phyloP scores from a whole-genome alignment of 1,140 invertebrate genomes.

The Drosophila sechellia region DNA sequence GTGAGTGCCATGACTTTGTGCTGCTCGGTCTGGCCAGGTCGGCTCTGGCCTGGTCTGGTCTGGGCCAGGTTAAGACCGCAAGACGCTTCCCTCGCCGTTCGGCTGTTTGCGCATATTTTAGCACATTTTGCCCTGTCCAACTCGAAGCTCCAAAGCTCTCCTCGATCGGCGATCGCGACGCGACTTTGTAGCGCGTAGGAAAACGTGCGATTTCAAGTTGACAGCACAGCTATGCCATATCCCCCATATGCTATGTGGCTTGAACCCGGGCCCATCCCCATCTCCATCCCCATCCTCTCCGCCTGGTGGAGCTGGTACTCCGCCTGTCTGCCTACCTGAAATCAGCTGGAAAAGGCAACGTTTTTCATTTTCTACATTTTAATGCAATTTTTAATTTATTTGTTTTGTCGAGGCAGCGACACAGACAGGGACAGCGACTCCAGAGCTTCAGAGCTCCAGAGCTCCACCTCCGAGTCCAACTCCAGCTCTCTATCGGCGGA shows the following conservation, averaged over 20 bases:
- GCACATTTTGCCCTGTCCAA: slow-evolving; percentile 70
- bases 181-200: slow-evolving; percentile 80
- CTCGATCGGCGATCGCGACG: slow-evolving; percentile 64
- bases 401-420: slow-evolving; percentile 65
- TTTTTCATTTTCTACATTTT: slow-evolving; percentile 83
- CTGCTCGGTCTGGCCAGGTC: slow-evolving; percentile 18
- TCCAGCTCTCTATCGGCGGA: slow-evolving; percentile 33
- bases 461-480: background rate
- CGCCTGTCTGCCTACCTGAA: slow-evolving; percentile 40
- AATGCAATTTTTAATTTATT: slow-evolving; percentile 83
- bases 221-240: slow-evolving; percentile 75
- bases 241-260: slow-evolving; percentile 29
- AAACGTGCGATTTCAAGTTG: slow-evolving; percentile 82
- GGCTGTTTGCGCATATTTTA: slow-evolving; percentile 81
- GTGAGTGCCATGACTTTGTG: slow-evolving; percentile 60
- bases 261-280: slow-evolving; percentile 71
- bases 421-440: slow-evolving; percentile 24
- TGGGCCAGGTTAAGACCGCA: slow-evolving; percentile 39
- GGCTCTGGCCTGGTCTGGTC: slow-evolving; percentile 9
- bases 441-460: background rate
- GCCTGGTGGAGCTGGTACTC: background rate
- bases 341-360: slow-evolving; percentile 79
- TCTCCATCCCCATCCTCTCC: slow-evolving; percentile 13
- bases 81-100: slow-evolving; percentile 30
- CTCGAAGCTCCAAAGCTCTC: slow-evolving; percentile 28